Percentiles rank a stretch among this genome's conserved stretches.
These are phyloP conservation scores for Chrysemys picta DNA, from an alignment of 2,113 vertebrate genomes.

Conservation along the genomic window DNA sequence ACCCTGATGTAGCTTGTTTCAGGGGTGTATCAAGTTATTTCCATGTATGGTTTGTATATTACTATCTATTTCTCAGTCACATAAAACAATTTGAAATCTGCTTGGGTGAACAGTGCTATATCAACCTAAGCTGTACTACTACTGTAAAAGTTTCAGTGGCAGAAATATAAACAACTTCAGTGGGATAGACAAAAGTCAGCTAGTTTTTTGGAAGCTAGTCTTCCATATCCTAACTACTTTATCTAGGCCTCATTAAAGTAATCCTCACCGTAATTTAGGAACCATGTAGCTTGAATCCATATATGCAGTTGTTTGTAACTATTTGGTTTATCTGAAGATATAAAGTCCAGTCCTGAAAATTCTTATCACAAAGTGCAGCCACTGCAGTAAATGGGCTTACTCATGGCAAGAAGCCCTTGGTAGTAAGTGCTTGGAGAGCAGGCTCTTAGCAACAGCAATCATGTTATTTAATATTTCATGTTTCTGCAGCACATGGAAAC, in stretches of 20 bases:
- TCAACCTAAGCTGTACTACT: neutral
- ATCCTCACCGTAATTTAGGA: neutral
- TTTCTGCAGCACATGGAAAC: neutral
- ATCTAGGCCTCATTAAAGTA: neutral
- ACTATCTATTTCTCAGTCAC: neutral
- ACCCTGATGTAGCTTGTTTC: neutral
- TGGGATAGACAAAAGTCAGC: neutral
- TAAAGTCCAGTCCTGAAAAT: neutral
- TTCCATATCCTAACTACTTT: neutral
- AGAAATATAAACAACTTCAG: neutral
- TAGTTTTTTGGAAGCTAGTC: neutral
- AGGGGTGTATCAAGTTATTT: neutral
- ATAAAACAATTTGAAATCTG: neutral
- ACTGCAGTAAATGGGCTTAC: neutral
- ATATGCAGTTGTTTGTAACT: neutral
- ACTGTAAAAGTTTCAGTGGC: accelerated
- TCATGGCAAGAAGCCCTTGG: neutral
- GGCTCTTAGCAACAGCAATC: neutral
- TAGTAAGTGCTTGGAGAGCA: neutral
- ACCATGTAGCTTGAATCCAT: neutral
- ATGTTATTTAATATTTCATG: neutral
- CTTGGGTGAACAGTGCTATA: neutral
- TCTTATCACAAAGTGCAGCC: neutral
- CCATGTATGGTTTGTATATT: neutral
- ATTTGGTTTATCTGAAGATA: neutral